A percentile compares a stretch with the other conserved stretches of the same genome.
These are phyloP conservation scores for Troides oblongomaculatus DNA, from an alignment of 2,888 invertebrate genomes.

Conservation along the genomic window DNA sequence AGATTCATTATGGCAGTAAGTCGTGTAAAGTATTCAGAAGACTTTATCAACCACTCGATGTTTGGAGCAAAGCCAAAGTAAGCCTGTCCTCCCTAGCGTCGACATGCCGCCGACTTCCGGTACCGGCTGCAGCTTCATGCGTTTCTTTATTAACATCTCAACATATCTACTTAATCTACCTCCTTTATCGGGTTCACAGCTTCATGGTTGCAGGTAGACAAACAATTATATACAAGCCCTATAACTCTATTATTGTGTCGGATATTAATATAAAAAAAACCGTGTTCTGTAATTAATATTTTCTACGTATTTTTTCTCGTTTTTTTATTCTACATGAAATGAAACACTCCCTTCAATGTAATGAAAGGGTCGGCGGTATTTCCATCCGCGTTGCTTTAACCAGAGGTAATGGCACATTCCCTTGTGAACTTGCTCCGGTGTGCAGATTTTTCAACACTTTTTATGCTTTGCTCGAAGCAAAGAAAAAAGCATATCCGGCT, in stretches of 20 bases:
- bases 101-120: too few species aligned
- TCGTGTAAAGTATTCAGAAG: background rate
- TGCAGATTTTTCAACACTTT: slow-evolving; percentile 10
- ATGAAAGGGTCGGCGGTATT: slow-evolving; percentile 17
- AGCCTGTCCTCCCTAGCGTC: slow-evolving; percentile 7
- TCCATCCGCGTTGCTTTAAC: slow-evolving; percentile 4
- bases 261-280: too few species aligned
- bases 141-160: too few species aligned
- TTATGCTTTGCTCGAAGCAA: too few species aligned
- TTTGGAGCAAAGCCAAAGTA: slow-evolving; percentile 21
- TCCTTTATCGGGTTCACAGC: too few species aligned
- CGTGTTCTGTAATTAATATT: background rate
- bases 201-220: too few species aligned
- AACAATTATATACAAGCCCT: too few species aligned
- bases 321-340: slow-evolving; percentile 6
- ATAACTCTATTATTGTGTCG: too few species aligned
- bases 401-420: slow-evolving; percentile 12
- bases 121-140: too few species aligned
- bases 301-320: background rate
- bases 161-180: too few species aligned
- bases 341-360: slow-evolving; percentile 16
- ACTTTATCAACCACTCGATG: slow-evolving; percentile 5
- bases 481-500: too few species aligned
- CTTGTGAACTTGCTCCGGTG: slow-evolving; percentile 6
- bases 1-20: background rate